Evolutionary conservation across 2,113 vertebrate species (phyloP), one percentile per base, ranked within the genome.

Genomic region (Gallinago jamesoni): DNA sequence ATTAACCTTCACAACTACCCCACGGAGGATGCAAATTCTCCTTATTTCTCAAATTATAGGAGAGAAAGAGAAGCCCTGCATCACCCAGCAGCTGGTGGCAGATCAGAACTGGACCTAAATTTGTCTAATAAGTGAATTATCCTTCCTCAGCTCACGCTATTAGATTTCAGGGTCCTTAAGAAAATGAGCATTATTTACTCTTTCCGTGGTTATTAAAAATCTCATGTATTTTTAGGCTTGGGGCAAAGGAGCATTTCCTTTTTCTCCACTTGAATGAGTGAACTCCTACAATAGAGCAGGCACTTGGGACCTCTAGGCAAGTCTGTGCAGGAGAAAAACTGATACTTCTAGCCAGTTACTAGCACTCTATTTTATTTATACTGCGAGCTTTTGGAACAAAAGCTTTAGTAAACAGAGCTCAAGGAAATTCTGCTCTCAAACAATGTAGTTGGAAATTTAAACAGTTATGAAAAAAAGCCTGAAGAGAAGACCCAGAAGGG

Each of bases 31-130:
- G 13, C 41, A 43, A 43, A 43, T 43, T 43, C 41, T 43, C 41
- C 41, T 43, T 43, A 43, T 33, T 37, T 43, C 37, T 41, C 14
- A 2, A 1, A 6, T 20, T 30, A 14, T 0, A 41, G 25, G n/a
- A 10, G 23, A 60, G 52, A 48, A 73, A 19, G 13, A 69, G 55
- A 39, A 60, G 33, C 14, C 23, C 63, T 50, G 53, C 41, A 18
- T 15, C 33, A 50, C n/a, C 20, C 35, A 25, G 18, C 2, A 37
- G 52, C 0, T 16, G 45, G 73, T 8, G 19, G 79, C n/a, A 80
- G 25, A 55, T 24, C 10, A 52, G 60, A 87, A 70, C 20, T 31
- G 47, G 27, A 37, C 30, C 55, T 31, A 3, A 27, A 33, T 15
- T 20, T 2, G 7, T 10, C 50, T 19, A n/a, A 37, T 0, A 1